phyloP scores from a whole-genome alignment of 2,888 invertebrate genomes.

The Eristalis pertinax region DNA sequence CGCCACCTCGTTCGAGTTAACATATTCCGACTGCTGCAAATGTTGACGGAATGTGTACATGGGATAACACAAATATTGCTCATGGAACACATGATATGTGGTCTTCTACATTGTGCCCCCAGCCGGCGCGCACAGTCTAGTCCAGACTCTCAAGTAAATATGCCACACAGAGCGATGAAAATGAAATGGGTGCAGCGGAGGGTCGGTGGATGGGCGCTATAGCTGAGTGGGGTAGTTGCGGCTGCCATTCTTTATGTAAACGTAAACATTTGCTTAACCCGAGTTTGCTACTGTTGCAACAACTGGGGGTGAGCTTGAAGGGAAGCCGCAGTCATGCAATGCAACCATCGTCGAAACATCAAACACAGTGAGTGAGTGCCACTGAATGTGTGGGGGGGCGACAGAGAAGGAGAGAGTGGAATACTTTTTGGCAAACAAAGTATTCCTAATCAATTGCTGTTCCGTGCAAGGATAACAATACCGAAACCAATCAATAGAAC shows the following conservation, averaged over 20 bases:
- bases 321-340: constrained; percentile 46
- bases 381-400: not conserved
- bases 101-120: not conserved
- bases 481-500: constrained; percentile 59
- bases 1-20: not conserved
- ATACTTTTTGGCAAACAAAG: constrained; percentile 52
- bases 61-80: not conserved
- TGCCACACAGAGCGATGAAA: not conserved
- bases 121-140: not conserved
- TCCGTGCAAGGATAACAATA: constrained; percentile 29
- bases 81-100: not conserved
- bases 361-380: constrained; percentile 10
- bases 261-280: constrained; percentile 48
- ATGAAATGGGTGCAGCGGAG: not conserved
- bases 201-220: not conserved
- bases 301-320: not conserved
- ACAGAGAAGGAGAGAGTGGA: not conserved
- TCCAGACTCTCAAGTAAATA: not conserved
- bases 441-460: constrained; percentile 54
- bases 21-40: not conserved
- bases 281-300: not conserved
- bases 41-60: not conserved
- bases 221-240: not conserved
- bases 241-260: constrained; percentile 34
- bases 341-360: constrained; percentile 13